These are phyloP conservation scores for Acropora yongei DNA, from an alignment of 64 coral and sea anemone species.

Conservation along the genomic window DNA sequence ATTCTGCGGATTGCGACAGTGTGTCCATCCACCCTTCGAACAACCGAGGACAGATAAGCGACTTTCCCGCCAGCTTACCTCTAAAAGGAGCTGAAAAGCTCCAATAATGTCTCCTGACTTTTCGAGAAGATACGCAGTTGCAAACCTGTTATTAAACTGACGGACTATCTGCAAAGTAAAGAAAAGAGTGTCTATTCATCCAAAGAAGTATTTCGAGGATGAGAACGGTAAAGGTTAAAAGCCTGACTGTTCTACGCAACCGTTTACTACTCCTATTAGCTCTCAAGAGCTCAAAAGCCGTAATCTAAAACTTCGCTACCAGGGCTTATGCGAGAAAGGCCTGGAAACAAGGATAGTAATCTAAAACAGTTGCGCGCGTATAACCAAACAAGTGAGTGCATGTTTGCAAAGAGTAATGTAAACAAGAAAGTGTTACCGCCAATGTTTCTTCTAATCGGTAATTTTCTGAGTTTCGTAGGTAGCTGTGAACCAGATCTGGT, in stretches of 20 bases:
- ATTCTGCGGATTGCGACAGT: too few relatives aligned
- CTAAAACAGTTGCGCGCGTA: too few relatives aligned
- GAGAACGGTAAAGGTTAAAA: too few relatives aligned
- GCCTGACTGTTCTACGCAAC: too few relatives aligned
- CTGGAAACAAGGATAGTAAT: too few relatives aligned
- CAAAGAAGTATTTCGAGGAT: too few relatives aligned
- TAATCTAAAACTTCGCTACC: too few relatives aligned
- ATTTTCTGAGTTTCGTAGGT: slow-evolving; percentile 80
- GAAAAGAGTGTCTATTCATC: not conserved
- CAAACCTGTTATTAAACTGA: slow-evolving; percentile 73
- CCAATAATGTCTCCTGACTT: slow-evolving; percentile 95
- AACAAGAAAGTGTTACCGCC: slow-evolving; percentile 56
- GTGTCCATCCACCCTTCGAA: not conserved
- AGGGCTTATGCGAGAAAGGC: too few relatives aligned
- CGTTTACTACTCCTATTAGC: too few relatives aligned
- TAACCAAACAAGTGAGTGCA: not conserved
- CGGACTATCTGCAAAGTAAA: slow-evolving; percentile 81
- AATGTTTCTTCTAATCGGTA: slow-evolving; percentile 96
- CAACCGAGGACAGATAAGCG: not conserved
- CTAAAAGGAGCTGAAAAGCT: slow-evolving; percentile 90
- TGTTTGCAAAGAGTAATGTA: too few relatives aligned
- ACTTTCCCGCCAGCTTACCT: slow-evolving; percentile 51
- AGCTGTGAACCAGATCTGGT: slow-evolving; percentile 78
- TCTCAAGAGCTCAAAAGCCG: too few relatives aligned
- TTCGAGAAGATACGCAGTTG: slow-evolving; percentile 91